Base-by-base conservation (phyloP, 2,797 vertebrate genomes). In the Leuciscus waleckii region DNA sequence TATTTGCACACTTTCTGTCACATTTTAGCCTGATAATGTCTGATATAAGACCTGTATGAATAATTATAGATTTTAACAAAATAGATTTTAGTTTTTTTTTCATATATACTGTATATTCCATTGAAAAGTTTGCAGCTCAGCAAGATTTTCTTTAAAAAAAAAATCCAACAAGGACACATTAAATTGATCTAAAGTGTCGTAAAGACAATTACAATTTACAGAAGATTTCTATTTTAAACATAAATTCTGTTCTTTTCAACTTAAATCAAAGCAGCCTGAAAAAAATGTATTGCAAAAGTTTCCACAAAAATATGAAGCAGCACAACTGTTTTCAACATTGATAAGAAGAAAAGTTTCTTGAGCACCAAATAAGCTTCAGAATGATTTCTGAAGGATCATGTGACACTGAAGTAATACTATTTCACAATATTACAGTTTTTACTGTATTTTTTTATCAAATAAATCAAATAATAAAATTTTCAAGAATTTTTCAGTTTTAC, bases 11-110 rank as follows among this genome's bases (percentile, higher is more conserved):
- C 26, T 63, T 82, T 21, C 69, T 74, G 26, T 49, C 56, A 4
- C 37, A 6, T 29, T 3, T 41, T 19, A 23, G 54, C 56, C 23
- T 61, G 26, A 23, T 46, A 26, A 63, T 61, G 49, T 23, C 35
- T 78, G 37, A 71, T 43, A 70, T 46, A 11, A 82, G 79, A 81
- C 46, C 79, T 46, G 39, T 68, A 16, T 46, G 35, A 41, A 77
- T 21, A 51, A 74, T 29, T 0, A 19, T 51, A 51, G 2, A 13
- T 21, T 21, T 51, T 19, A n/a, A n/a, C n/a, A n/a, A 73, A 39
- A 49, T 49, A 49, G 21, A 11, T 3, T 43, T 43, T 3, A 11
- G 10, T 11, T 43, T 41, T 41, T 41, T 43, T 43, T 8, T 41
- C 8, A 39, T 10, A 41, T 10, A 9, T 41, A 41, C 39, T 41